These are phyloP conservation scores for Sylvilagus floridanus DNA, from an alignment of 2,797 vertebrate species.

Conservation along the genomic window DNA sequence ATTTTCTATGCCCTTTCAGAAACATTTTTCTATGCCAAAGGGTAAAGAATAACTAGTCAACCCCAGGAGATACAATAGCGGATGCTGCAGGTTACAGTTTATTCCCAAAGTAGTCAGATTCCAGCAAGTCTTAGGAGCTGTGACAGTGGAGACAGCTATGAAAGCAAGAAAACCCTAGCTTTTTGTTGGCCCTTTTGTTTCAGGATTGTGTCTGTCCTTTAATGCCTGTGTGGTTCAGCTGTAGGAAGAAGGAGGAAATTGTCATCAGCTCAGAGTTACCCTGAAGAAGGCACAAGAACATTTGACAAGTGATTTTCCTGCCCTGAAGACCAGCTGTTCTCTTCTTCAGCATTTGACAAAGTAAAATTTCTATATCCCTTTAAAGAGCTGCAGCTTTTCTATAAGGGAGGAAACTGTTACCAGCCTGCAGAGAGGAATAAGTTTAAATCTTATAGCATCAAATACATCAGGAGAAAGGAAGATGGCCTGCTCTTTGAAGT, in stretches of 20 bases:
- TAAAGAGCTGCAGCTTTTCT: constrained; percentile 59
- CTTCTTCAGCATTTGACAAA: constrained; percentile 7
- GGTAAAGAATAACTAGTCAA: not conserved
- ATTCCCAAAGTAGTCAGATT: constrained; percentile 7
- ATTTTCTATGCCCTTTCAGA: not conserved
- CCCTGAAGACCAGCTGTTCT: not conserved
- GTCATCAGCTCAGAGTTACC: not conserved
- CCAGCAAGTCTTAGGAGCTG: not conserved
- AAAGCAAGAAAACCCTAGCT: not conserved
- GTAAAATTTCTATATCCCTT: constrained; percentile 14
- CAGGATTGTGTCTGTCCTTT: not conserved
- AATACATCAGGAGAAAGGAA: constrained; percentile 1
- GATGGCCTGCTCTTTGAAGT: constrained; percentile 41
- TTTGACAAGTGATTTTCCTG: not conserved
- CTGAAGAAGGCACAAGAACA: not conserved
- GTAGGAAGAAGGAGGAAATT: not conserved
- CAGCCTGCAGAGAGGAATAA: constrained; percentile 50
- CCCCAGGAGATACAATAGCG: not conserved
- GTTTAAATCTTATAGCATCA: not conserved
- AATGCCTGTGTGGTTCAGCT: not conserved
- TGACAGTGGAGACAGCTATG: not conserved
- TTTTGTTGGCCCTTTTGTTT: not conserved
- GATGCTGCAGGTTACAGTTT: not conserved
- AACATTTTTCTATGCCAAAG: not conserved
- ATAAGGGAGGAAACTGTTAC: not conserved